Evolutionary conservation across 2,797 vertebrate genomes (phyloP).

Genomic region (Ptychadena robeensis): DNA sequence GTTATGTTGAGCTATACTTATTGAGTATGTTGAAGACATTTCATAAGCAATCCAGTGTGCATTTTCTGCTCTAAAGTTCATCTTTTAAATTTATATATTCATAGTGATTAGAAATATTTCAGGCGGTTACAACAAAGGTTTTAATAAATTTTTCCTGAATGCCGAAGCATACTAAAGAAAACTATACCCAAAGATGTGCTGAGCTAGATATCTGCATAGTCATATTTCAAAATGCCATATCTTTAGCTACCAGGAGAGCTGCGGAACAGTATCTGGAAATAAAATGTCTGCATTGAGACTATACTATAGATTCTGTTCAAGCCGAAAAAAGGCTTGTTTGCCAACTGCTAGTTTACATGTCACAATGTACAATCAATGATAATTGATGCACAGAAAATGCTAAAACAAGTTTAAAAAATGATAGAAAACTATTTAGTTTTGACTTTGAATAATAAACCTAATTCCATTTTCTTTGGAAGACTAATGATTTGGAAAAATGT

Average conservation of each 20-base stretch:
- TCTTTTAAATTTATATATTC: not conserved
- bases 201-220: slow-evolving; percentile 1
- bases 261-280: not conserved
- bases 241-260: not conserved
- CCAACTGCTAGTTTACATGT: not conserved
- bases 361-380: too few relatives aligned
- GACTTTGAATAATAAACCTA: too few relatives aligned
- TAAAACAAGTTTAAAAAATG: too few relatives aligned
- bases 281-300: slow-evolving; percentile 16
- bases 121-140: slow-evolving; percentile 17
- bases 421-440: too few relatives aligned
- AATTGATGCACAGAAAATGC: too few relatives aligned
- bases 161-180: slow-evolving; percentile 29
- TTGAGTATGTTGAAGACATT: too few relatives aligned
- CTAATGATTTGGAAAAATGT: too few relatives aligned
- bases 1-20: too few relatives aligned
- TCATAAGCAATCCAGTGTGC: not conserved
- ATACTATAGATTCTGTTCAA: slow-evolving; percentile 25
- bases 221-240: slow-evolving; percentile 40
- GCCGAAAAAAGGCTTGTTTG: not conserved
- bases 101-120: slow-evolving; percentile 5
- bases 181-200: not conserved
- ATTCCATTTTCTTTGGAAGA: too few relatives aligned
- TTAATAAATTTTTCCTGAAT: slow-evolving; percentile 18
- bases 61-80: slow-evolving; percentile 4